Conservation (phyloP, 1,140 invertebrate species). For the Brachionus asplanchnoidis region DNA sequence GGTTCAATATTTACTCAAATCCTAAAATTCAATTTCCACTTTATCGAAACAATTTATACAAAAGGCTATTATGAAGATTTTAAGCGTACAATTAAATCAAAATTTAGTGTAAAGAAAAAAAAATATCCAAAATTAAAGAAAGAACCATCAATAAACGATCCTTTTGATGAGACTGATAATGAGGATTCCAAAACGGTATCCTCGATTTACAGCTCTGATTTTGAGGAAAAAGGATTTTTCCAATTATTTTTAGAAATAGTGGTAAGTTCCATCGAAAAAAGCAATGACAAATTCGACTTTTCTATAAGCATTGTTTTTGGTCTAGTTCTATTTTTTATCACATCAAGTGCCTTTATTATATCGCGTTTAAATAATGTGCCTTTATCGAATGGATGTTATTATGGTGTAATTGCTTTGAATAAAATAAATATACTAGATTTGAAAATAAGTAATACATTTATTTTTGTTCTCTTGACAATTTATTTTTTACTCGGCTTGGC, state of each 20-base stretch:
- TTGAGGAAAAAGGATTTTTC: not conserved
- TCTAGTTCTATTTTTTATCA: not conserved
- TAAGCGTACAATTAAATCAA: not conserved
- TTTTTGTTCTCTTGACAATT: not conserved
- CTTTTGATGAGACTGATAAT: conserved; percentile 12
- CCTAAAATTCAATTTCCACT: conserved; percentile 10
- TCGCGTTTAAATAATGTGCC: not conserved
- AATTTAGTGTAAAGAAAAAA: conserved; percentile 10
- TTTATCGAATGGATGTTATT: not conserved
- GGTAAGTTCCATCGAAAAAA: not conserved
- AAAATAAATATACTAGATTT: not conserved
- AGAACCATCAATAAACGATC: not conserved
- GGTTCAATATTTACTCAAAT: conserved; percentile 27
- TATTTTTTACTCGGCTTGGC: conserved; percentile 7
- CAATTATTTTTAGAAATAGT: not conserved
- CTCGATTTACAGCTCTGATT: not conserved
- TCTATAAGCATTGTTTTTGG: not conserved
- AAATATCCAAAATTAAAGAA: not conserved
- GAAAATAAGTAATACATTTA: not conserved
- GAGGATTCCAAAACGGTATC: not conserved
- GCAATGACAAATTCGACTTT: conserved; percentile 23
- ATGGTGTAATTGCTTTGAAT: not conserved
- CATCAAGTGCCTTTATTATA: not conserved
- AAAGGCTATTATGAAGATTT: conserved; percentile 9
- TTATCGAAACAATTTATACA: not conserved